phyloP scores from a whole-genome alignment of 2,113 vertebrate genomes.

The Paramisgurnus dabryanus region DNA sequence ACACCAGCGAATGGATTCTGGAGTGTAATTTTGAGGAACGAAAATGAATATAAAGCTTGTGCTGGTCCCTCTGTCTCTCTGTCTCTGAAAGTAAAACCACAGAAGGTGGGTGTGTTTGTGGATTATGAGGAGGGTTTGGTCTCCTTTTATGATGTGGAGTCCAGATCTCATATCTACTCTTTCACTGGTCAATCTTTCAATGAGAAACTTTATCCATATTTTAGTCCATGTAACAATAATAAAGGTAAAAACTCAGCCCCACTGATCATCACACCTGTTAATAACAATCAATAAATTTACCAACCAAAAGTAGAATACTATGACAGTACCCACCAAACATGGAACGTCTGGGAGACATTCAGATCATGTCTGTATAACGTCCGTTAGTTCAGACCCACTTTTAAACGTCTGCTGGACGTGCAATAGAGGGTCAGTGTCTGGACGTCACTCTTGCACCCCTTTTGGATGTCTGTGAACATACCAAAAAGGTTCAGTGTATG shows the following conservation, averaged over 20 bases:
- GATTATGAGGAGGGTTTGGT: background rate
- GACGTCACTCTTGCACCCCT: too few species aligned
- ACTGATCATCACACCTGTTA: background rate
- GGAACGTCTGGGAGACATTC: too few species aligned
- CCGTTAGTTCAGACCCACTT: too few species aligned
- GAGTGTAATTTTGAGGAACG: background rate
- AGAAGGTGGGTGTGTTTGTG: slow-evolving; percentile 2
- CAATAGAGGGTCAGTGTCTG: too few species aligned
- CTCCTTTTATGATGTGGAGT: background rate
- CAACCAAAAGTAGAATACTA: too few species aligned
- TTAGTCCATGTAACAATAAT: accelerated
- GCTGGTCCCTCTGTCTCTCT: background rate
- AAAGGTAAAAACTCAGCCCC: background rate
- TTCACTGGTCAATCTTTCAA: background rate
- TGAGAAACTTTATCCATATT: background rate
- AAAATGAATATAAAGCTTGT: background rate
- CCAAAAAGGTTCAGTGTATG: too few species aligned
- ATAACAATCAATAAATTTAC: background rate
- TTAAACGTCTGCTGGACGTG: too few species aligned
- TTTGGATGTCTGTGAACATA: too few species aligned
- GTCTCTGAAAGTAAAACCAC: background rate
- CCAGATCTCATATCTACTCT: slow-evolving; percentile 6
- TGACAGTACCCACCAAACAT: too few species aligned
- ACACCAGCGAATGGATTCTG: background rate
- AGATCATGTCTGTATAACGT: too few species aligned